Conservation (phyloP, 2,888 invertebrate species). For the Apomyelois bistriatella region DNA sequence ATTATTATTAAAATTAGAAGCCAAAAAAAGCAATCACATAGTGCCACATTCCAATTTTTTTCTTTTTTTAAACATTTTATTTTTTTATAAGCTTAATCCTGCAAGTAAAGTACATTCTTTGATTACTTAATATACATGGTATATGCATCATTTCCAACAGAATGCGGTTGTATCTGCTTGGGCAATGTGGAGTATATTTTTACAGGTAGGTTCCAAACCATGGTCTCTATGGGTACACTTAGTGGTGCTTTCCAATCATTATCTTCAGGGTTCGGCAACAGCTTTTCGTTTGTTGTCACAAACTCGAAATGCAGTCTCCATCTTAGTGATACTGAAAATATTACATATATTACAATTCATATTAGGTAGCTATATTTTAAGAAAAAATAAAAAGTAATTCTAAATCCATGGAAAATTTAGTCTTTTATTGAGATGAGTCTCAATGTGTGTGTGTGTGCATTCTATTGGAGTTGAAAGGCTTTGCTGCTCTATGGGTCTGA, state of each 20-base stretch:
- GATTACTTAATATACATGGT: slow-evolving; percentile 52
- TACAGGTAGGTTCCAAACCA: slow-evolving; percentile 99
- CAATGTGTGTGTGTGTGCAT: no score
- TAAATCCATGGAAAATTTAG: no score
- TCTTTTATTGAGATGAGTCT: no score
- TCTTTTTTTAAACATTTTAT: no score
- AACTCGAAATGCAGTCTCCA: slow-evolving; percentile 99
- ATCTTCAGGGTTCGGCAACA: slow-evolving; percentile 78
- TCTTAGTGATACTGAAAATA: slow-evolving; percentile 86
- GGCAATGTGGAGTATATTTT: slow-evolving; percentile 96
- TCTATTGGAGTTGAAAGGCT: no score
- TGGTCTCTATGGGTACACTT: slow-evolving; percentile 95
- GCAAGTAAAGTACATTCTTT: not conserved
- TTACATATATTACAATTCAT: not conserved
- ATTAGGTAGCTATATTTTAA: not conserved
- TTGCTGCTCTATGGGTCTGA: no score
- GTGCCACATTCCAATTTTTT: no score
- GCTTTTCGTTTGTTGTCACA: slow-evolving; percentile 88
- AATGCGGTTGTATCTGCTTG: slow-evolving; percentile 86
- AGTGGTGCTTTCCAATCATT: slow-evolving; percentile 91
- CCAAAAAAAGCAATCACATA: no score
- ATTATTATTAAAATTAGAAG: no score
- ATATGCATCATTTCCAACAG: slow-evolving; percentile 68
- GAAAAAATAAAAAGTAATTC: not conserved
- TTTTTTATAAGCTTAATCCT: no score